Conservation (phyloP, 2,113 vertebrate species). For the Barbus barbus region DNA sequence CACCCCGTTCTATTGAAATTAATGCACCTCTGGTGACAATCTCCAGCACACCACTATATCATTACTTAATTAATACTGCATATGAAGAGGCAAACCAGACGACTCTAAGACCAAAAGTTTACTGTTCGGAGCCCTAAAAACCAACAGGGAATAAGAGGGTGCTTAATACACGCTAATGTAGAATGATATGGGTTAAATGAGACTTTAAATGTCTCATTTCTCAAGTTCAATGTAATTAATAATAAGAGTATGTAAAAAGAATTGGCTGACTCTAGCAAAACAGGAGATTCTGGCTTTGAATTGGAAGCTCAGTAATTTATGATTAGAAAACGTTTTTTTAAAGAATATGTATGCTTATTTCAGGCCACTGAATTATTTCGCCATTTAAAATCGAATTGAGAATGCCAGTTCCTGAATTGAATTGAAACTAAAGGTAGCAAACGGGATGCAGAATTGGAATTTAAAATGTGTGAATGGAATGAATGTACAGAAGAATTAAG, state of each 20-base stretch:
- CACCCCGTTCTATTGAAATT: slow-evolving; percentile 78
- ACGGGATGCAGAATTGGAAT: neutral
- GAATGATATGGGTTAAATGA: slow-evolving; percentile 61
- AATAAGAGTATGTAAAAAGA: slow-evolving; percentile 25
- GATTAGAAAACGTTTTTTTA: neutral
- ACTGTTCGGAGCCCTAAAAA: slow-evolving; percentile 57
- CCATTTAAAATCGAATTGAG: neutral
- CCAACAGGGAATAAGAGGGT: slow-evolving; percentile 60
- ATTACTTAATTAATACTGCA: slow-evolving; percentile 81
- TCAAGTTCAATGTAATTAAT: slow-evolving; percentile 43
- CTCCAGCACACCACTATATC: slow-evolving; percentile 81
- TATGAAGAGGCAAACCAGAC: slow-evolving; percentile 71
- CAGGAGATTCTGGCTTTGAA: slow-evolving; percentile 24
- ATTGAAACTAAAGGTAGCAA: neutral
- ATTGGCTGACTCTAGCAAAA: slow-evolving; percentile 11
- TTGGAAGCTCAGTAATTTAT: slow-evolving; percentile 22
- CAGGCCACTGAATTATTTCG: neutral
- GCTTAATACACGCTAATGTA: slow-evolving; percentile 55
- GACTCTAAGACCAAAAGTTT: slow-evolving; percentile 63
- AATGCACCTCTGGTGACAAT: slow-evolving; percentile 83
- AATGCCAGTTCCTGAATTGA: neutral
- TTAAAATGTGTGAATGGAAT: no score
- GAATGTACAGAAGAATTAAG: no score
- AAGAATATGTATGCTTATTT: neutral
- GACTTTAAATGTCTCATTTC: slow-evolving; percentile 43